These are phyloP conservation scores for Platyscapa corneri DNA, from an alignment of 1,140 invertebrate species.

Conservation along the genomic window DNA sequence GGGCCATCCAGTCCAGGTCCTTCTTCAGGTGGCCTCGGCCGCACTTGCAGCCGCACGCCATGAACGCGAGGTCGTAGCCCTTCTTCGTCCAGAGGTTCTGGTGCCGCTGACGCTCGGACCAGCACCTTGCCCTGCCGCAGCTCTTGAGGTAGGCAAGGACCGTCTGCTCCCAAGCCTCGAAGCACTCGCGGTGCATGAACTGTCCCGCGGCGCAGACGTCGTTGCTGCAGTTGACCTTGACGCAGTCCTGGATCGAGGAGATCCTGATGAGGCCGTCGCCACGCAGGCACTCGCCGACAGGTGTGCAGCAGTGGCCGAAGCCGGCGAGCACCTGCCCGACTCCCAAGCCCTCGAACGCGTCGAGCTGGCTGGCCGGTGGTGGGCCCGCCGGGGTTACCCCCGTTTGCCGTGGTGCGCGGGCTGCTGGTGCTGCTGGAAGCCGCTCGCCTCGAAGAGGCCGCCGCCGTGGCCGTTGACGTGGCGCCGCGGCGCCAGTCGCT, in stretches of 20 bases:
- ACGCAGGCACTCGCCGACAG: slow-evolving; percentile 84
- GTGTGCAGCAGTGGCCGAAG: slow-evolving; percentile 82
- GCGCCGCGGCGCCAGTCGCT: slow-evolving; percentile 70
- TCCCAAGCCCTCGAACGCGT: slow-evolving; percentile 53
- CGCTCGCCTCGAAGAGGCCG: slow-evolving; percentile 62
- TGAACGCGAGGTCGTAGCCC: slow-evolving; percentile 94
- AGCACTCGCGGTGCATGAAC: slow-evolving; percentile 97
- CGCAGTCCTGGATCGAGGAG: slow-evolving; percentile 75
- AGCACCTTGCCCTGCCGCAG: slow-evolving; percentile 91
- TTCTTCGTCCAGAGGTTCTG: slow-evolving; percentile 99
- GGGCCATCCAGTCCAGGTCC: slow-evolving; percentile 92
- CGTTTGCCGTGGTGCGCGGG: slow-evolving; percentile 31
- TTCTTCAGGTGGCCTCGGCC: slow-evolving; percentile 94
- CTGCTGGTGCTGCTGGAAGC: slow-evolving; percentile 54
- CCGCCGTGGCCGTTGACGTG: slow-evolving; percentile 67
- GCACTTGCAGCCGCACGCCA: slow-evolving; percentile 91
- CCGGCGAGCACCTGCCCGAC: slow-evolving; percentile 15
- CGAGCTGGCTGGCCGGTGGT: background rate
- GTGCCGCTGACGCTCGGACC: slow-evolving; percentile 94
- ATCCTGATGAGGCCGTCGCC: slow-evolving; percentile 81
- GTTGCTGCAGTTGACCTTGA: slow-evolving; percentile 96
- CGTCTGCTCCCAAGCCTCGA: slow-evolving; percentile 92
- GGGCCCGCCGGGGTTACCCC: no score
- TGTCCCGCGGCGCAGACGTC: slow-evolving; percentile 89
- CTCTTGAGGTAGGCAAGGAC: slow-evolving; percentile 91